Conservation (phyloP, 2,113 vertebrate genomes). For the Oreamnos americanus region DNA sequence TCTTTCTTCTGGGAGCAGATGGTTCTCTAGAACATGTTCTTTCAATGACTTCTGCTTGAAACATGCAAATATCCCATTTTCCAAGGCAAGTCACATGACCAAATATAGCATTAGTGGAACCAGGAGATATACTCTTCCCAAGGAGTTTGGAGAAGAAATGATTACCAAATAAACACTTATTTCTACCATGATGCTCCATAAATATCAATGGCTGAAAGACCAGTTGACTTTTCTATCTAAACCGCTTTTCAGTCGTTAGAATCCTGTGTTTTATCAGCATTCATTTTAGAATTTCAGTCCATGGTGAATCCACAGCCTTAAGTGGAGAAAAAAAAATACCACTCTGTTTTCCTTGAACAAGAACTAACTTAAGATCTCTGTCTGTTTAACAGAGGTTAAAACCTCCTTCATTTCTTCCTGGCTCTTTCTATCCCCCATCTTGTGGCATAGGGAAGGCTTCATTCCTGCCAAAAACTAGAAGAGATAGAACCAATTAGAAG, state of each 20-base stretch:
- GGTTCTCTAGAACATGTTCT: neutral
- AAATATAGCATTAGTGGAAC: neutral
- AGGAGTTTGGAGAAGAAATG: neutral
- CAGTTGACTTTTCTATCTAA: neutral
- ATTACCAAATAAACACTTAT: neutral
- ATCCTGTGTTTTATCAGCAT: neutral
- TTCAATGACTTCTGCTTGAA: neutral
- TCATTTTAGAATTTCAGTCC: neutral
- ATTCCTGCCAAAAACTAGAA: constrained; percentile 53
- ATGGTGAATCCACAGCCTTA: neutral
- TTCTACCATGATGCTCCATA: neutral
- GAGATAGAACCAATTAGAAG: constrained; percentile 65
- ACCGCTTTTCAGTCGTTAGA: neutral
- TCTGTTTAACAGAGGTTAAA: constrained; percentile 45
- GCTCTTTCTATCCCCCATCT: neutral
- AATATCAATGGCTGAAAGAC: neutral
- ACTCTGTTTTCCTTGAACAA: neutral
- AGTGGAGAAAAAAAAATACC: neutral
- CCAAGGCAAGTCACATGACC: neutral
- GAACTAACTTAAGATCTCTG: neutral
- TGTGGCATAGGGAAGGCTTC: constrained; percentile 15
- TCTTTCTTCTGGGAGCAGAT: neutral
- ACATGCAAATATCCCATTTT: neutral
- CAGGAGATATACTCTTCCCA: neutral
- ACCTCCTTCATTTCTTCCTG: constrained; percentile 13